Percentiles rank a stretch among this genome's conserved stretches.
Evolutionary conservation across 2,888 invertebrate genomes (phyloP).

Genomic region (Lepidonotus clava): DNA sequence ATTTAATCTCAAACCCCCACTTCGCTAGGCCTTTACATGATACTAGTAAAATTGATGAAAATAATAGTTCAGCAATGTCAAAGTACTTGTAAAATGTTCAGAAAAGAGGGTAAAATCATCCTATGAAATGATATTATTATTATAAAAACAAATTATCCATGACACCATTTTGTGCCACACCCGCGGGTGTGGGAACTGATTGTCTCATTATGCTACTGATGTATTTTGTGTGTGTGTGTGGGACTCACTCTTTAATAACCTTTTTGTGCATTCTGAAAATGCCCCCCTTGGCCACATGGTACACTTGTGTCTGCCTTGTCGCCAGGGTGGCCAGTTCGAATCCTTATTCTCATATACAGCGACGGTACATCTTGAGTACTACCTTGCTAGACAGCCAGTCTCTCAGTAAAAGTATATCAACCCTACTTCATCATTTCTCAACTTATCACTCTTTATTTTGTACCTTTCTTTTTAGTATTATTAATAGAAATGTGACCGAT

Average conservation of each 20-base stretch:
- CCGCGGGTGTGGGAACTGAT: not conserved
- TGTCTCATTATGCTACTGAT: conserved; percentile 41
- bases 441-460: conserved; percentile 9
- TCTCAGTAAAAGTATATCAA: conserved; percentile 39
- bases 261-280: not conserved
- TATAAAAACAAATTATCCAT: too few species aligned
- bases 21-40: not conserved
- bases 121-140: conserved; percentile 14
- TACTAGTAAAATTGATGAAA: not conserved
- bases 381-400: not conserved
- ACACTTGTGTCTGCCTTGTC: not conserved
- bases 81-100: conserved; percentile 6
- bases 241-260: not conserved
- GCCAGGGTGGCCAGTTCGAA: not conserved
- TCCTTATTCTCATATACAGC: not conserved
- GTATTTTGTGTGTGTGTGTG: conserved; percentile 13
- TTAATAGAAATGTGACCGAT: not conserved
- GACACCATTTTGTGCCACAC: not conserved
- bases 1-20: not conserved
- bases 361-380: not conserved
- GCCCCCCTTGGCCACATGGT: not conserved
- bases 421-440: not conserved
- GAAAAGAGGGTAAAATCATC: not conserved
- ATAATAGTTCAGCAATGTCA: conserved; percentile 3
- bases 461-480: not conserved